Evolutionary conservation across 1,140 invertebrate species (phyloP), one percentile per base, ranked within the genome.

Genomic region (Zaprionus ornatus): DNA sequence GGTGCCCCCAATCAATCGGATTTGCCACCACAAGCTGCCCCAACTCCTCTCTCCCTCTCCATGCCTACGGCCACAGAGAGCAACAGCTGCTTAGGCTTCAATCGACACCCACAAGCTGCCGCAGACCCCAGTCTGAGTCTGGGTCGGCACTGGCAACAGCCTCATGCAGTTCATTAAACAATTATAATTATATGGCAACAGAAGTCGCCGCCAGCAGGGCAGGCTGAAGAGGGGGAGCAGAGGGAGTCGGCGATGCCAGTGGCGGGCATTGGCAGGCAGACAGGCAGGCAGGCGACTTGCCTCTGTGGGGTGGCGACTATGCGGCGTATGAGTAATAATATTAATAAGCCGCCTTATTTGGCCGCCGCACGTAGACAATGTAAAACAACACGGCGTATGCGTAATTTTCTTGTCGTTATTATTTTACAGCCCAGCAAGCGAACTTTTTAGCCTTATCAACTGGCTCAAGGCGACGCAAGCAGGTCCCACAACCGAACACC

Each of bases 381-480:
- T 82, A 82, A 88, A 68, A 88, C 78, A 90, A 85, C 69, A 77
- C 84, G 80, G 78, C 84, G 84, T 81, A 84, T 88, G 84, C 78
- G 84, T 79, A 88, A 84, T 81, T 84, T 83, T 50, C 68, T 78
- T 78, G 78, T 80, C 75, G 75, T 77, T 80, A 80, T 77, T 80
- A 80, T 78, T 78, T 80, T 78, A 80, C 70, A 71, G 77, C 70
- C 60, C 74, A 79, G 64, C 77, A 42, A 71, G 45, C 61, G 55
- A 71, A 66, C 62, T 65, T 78, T 64, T 50, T 54, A 37, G 64
- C 62, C 79, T 71, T 80, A 80, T 80, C 79, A 80, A 70, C 79
- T 74, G 72, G 68, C 81, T 76, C 27, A 63, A 62, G 82, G 79
- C 72, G 23, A 0, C 45, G 19, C 45, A 48, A 40, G n/a, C 40